Evolutionary conservation across 2,888 invertebrate genomes (phyloP).

Genomic region (Hetaerina titia): DNA sequence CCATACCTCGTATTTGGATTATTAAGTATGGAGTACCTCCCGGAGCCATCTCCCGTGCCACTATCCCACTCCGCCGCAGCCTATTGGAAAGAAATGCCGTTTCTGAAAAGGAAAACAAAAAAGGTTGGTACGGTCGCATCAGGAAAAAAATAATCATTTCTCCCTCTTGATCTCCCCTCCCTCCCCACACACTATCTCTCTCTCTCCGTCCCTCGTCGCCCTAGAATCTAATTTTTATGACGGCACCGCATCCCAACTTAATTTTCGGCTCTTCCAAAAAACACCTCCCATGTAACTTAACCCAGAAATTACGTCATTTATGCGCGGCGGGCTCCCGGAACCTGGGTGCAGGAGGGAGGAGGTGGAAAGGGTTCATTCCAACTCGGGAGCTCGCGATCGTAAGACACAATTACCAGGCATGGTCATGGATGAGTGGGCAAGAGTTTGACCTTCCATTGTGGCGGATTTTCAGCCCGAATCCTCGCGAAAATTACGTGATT

Average conservation of each 20-base stretch:
- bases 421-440: background rate
- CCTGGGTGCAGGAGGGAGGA: background rate
- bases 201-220: background rate
- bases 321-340: background rate
- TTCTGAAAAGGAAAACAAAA: background rate
- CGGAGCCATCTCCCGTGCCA: background rate
- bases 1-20: too few relatives aligned
- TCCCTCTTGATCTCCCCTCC: too few relatives aligned
- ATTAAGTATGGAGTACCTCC: too few relatives aligned
- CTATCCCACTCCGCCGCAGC: background rate
- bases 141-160: too few relatives aligned
- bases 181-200: background rate
- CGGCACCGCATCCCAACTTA: background rate
- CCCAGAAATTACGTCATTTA: background rate
- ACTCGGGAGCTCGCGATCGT: background rate
- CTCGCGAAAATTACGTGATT: background rate
- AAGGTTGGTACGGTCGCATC: too few relatives aligned
- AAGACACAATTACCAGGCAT: background rate
- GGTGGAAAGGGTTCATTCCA: background rate
- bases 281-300: background rate
- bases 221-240: background rate
- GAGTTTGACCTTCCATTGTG: background rate
- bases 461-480: background rate
- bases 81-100: background rate
- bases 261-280: background rate